A percentile compares a stretch with the other conserved stretches of the same genome.
phyloP scores from a whole-genome alignment of 1,140 invertebrate species.

The Drosophila nikananu region DNA sequence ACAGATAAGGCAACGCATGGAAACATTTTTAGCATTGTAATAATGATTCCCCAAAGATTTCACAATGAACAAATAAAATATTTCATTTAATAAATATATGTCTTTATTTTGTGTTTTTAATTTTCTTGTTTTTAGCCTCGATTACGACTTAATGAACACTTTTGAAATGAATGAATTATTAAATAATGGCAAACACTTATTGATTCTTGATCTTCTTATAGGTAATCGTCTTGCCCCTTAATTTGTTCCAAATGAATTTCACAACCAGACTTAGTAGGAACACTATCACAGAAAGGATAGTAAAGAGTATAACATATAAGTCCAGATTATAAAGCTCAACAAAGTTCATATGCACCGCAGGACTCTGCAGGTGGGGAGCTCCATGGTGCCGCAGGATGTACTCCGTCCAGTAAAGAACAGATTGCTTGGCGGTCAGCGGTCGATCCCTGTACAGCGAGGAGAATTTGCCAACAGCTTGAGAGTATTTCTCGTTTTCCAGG shows the following conservation, averaged over 20 bases:
- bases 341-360: conserved; percentile 61
- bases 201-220: conserved; percentile 22
- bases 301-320: conserved; percentile 50
- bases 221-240: neutral
- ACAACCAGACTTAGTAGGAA: conserved; percentile 12
- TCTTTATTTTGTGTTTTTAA: neutral
- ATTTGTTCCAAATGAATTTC: conserved; percentile 15
- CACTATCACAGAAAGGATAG: conserved; percentile 7
- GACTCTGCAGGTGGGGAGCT: conserved; percentile 81
- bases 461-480: conserved; percentile 46
- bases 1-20: neutral
- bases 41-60: neutral
- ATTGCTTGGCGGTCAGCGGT: conserved; percentile 81
- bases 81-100: neutral
- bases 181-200: neutral
- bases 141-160: too few species aligned
- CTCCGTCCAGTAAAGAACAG: conserved; percentile 85
- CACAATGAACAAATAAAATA: neutral
- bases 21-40: neutral
- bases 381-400: conserved; percentile 86
- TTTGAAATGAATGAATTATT: neutral
- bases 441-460: conserved; percentile 74
- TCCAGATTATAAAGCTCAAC: conserved; percentile 71
- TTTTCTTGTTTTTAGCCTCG: neutral
- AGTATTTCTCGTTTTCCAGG: conserved; percentile 62